These are phyloP conservation scores for Diarsia mendica DNA, from an alignment of 2,888 invertebrate species.

Conservation along the genomic window DNA sequence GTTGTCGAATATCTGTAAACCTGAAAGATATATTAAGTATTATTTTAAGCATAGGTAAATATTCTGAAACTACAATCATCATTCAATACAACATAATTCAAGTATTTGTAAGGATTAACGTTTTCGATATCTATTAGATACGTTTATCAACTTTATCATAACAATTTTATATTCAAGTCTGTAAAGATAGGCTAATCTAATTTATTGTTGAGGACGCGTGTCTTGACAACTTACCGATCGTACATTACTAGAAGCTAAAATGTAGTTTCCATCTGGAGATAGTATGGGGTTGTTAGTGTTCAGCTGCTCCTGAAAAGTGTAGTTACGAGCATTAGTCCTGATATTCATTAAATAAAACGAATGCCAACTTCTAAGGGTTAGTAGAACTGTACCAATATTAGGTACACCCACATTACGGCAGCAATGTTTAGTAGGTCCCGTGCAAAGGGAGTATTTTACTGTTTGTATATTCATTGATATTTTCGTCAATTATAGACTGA, in stretches of 20 bases:
- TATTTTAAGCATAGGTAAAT: background rate
- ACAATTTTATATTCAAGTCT: conserved; percentile 36
- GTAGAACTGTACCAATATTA: background rate
- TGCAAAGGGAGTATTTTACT: background rate
- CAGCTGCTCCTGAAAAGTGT: conserved; percentile 75
- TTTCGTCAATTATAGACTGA: no score
- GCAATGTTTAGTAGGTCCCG: background rate
- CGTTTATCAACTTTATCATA: conserved; percentile 51
- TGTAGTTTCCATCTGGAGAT: conserved; percentile 83
- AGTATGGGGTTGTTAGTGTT: conserved; percentile 84
- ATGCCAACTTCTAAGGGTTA: background rate
- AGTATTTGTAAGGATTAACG: conserved; percentile 36
- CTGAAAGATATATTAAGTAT: conserved; percentile 79
- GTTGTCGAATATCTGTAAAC: conserved; percentile 93
- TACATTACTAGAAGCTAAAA: conserved; percentile 86
- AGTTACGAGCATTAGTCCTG: background rate
- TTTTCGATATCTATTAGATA: conserved; percentile 55
- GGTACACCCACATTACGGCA: background rate
- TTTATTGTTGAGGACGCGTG: conserved; percentile 24
- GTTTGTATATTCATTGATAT: no score
- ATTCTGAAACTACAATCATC: conserved; percentile 9
- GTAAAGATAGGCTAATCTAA: conserved; percentile 54
- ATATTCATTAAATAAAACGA: background rate
- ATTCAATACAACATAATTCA: conserved; percentile 13
- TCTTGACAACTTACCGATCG: conserved; percentile 75